phyloP scores from a whole-genome alignment of 2,113 vertebrate species.

The Psittacus erithacus region DNA sequence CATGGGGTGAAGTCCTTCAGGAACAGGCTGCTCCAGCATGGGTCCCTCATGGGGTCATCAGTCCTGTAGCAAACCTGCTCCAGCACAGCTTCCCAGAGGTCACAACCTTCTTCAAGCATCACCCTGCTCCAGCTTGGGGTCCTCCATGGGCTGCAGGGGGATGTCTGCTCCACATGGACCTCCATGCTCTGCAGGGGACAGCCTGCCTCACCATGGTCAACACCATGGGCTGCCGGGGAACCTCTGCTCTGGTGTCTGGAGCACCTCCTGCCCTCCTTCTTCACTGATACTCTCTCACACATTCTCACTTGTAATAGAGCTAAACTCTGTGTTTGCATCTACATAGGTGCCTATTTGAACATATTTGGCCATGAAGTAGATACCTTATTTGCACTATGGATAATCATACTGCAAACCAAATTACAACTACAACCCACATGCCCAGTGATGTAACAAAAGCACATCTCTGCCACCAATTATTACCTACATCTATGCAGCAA shows the following conservation, averaged over 20 bases:
- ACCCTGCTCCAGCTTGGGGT: no score
- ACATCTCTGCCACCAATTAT: not conserved
- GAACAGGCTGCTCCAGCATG: not conserved
- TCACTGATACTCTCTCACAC: not conserved
- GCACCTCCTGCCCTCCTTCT: not conserved
- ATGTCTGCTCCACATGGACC: not conserved
- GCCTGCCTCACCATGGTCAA: not conserved
- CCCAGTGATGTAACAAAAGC: no score
- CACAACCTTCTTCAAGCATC: not conserved
- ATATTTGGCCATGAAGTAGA: not conserved
- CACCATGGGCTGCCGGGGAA: not conserved
- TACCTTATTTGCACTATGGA: not conserved
- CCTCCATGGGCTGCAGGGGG: not conserved
- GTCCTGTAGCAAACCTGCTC: not conserved
- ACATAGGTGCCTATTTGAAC: not conserved
- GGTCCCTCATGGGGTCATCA: not conserved
- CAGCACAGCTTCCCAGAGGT: not conserved
- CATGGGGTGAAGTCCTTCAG: not conserved
- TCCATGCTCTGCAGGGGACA: not conserved
- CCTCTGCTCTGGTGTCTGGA: accelerated
- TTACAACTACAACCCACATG: not conserved
- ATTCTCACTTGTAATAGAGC: not conserved
- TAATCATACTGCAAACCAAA: not conserved
- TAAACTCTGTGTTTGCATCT: not conserved
- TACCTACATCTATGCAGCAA: accelerated